phyloP scores from a whole-genome alignment of 2,797 vertebrate species.

The Hydrophis major region DNA sequence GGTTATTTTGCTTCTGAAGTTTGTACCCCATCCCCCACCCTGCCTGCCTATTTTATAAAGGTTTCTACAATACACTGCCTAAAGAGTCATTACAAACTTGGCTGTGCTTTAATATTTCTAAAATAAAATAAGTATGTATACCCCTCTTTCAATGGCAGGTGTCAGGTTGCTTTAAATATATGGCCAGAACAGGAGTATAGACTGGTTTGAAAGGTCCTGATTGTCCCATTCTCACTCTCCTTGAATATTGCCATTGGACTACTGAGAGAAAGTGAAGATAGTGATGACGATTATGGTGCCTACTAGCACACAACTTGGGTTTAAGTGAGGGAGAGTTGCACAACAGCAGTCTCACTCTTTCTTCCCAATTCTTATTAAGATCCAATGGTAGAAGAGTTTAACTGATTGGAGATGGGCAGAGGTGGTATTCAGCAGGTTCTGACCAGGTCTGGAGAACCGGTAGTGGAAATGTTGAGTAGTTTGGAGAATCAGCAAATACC shows the following conservation, averaged over 20 bases:
- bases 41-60: background rate
- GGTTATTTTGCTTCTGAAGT: background rate
- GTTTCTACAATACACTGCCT: background rate
- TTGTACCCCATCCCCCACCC: background rate
- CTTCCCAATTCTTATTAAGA: background rate
- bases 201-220: background rate
- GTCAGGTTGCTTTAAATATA: background rate
- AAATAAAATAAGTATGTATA: background rate
- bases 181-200: background rate
- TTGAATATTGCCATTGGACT: background rate
- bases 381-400: background rate
- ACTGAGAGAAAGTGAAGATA: background rate
- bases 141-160: background rate
- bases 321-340: background rate
- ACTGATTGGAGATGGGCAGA: background rate
- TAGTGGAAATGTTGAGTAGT: too few relatives aligned
- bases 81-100: background rate
- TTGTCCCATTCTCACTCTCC: background rate
- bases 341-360: background rate
- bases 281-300: background rate
- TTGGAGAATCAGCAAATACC: too few relatives aligned
- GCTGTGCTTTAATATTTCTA: background rate
- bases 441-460: too few relatives aligned
- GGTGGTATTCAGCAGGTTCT: too few relatives aligned
- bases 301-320: background rate